Conservation (phyloP, 2,797 vertebrate species). For the Todus mexicanus region DNA sequence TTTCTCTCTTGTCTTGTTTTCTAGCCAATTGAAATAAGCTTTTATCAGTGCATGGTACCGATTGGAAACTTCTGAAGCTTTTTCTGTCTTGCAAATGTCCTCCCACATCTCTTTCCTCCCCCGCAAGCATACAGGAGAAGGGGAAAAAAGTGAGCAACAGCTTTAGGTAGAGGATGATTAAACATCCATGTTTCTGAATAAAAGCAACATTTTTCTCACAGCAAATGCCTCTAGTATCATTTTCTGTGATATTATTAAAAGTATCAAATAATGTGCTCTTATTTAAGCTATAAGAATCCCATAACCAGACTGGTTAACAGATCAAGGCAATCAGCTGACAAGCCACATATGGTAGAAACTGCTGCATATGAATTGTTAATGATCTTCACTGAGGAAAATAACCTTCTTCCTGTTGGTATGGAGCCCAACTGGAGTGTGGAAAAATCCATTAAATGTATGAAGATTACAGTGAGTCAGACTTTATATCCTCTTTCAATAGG, state of each 20-base stretch:
- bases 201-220: conserved; percentile 9
- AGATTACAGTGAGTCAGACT: conserved; percentile 42
- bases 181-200: conserved; percentile 32
- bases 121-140: background rate
- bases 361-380: conserved; percentile 69
- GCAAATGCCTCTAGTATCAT: background rate
- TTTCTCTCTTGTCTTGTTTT: conserved; percentile 4
- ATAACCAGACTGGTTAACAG: conserved; percentile 20
- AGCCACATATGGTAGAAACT: conserved; percentile 53
- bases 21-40: conserved; percentile 8
- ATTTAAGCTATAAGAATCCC: background rate
- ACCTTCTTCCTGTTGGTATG: conserved; percentile 55
- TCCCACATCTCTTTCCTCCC: conserved; percentile 36
- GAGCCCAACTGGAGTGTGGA: conserved; percentile 47
- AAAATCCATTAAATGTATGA: conserved; percentile 57
- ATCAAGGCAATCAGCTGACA: conserved; percentile 42
- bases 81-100: conserved; percentile 52
- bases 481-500: conserved; percentile 26
- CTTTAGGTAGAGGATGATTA: conserved; percentile 8
- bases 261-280: conserved; percentile 26
- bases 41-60: conserved; percentile 43
- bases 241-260: background rate
- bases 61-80: conserved; percentile 46
- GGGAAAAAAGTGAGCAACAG: conserved; percentile 5
- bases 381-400: conserved; percentile 56